A percentile compares a stretch with the other conserved stretches of the same genome.
phyloP scores from a whole-genome alignment of 2,888 invertebrate species.

The Plebejus argus region DNA sequence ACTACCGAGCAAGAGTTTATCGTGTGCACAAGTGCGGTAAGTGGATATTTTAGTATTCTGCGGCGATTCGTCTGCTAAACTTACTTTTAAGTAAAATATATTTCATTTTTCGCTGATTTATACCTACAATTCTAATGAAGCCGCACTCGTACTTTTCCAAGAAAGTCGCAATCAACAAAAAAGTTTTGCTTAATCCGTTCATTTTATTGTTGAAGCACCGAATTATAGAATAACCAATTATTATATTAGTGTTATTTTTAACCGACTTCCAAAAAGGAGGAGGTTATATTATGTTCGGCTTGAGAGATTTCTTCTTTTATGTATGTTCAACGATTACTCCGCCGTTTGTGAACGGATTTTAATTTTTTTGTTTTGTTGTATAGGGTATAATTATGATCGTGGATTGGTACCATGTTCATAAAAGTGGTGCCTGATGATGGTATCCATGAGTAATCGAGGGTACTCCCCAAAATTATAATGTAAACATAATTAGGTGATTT shows the following conservation, averaged over 20 bases:
- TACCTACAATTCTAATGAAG: neutral
- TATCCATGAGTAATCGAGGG: too few relatives aligned
- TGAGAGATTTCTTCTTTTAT: too few relatives aligned
- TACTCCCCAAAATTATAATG: too few relatives aligned
- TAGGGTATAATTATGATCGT: too few relatives aligned
- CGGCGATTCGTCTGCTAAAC: neutral
- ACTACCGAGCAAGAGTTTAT: slow-evolving; percentile 4
- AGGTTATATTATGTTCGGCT: too few relatives aligned
- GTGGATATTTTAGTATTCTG: slow-evolving; percentile 17
- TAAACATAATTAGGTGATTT: too few relatives aligned
- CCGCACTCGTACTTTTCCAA: neutral
- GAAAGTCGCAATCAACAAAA: neutral
- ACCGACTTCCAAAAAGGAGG: too few relatives aligned
- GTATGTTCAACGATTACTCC: too few relatives aligned
- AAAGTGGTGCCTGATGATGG: too few relatives aligned
- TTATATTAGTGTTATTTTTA: neutral
- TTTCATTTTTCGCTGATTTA: neutral
- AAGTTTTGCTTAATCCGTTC: neutral
- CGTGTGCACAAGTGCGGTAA: neutral
- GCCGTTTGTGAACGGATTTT: too few relatives aligned
- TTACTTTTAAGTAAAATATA: neutral
- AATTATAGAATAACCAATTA: neutral
- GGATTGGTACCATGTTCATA: too few relatives aligned
- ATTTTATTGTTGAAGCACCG: neutral
- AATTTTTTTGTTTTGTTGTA: too few relatives aligned